Evolutionary conservation across 2,888 invertebrate genomes (phyloP), one percentile per base, ranked within the genome.

Genomic region (Lottia scabra): DNA sequence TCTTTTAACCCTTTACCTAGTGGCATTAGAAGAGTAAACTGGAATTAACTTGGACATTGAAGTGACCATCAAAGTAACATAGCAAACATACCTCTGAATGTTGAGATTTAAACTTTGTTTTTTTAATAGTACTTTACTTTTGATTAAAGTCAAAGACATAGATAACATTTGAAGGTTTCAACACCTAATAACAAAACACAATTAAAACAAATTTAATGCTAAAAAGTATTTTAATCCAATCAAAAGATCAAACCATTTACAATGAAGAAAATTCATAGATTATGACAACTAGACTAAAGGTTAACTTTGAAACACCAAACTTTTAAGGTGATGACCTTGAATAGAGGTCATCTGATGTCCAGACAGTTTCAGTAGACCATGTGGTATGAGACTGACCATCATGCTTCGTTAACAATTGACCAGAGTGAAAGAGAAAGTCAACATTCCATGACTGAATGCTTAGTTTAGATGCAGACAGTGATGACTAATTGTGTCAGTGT

Each of bases 321-420:
- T 38, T 38, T 38, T 56, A 4, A 23, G 56, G 56, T 56, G 19
- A 56, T 23, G 56, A 56, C 56, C 56, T 56, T 56, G 56, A 56
- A 56, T 13, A 56, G 56, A 56, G 56, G 56, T 56, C 56, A 56
- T 56, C 19, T 56, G 23, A 56, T 56, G 56, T 56, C 56, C 56
- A 56, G 56, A 56, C 56, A 23, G 23, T 56, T 56, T 13, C 56
- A 56, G 8, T 13, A 56, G 56, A 56, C 56, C 56, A 56, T 19
- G 56, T 4, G 23, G 56, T 23, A 56, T 56, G 56, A 56, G 56
- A 19, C 19, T 56, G 56, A 23, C 56, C 19, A 56, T 56, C 56
- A 23, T 23, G 23, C 56, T 56, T 56, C 56, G 23, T 56, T 56
- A 56, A 56, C 56, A 12, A 56, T 23, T 56, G 56, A 56, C 19